Conservation (phyloP, 2,888 invertebrate genomes). For the Oithona nana region DNA sequence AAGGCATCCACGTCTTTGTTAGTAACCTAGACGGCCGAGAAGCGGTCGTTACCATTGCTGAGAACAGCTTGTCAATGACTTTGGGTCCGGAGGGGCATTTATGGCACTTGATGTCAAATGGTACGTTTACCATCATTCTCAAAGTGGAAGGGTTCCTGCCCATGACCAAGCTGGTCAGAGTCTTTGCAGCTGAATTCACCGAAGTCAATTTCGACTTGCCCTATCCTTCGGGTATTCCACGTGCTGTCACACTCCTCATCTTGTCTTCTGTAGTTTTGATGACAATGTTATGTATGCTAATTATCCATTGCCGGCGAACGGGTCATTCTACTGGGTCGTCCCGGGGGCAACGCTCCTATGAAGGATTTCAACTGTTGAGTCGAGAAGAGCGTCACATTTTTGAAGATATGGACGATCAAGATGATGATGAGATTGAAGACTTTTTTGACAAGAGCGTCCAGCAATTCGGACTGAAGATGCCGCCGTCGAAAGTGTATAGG, state of each 20-base stretch:
- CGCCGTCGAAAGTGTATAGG: not conserved
- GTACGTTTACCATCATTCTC: not conserved
- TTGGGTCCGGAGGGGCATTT: not conserved
- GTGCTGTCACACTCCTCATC: not conserved
- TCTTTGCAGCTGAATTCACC: not conserved
- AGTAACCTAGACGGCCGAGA: not conserved
- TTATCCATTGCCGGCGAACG: not conserved
- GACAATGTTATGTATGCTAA: not conserved
- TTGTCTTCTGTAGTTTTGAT: not conserved
- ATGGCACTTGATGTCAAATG: not conserved
- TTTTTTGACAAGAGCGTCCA: not conserved
- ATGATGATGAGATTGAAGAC: not conserved
- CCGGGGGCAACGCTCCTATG: not conserved
- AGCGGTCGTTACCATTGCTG: not conserved
- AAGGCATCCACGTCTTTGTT: conserved; percentile 3
- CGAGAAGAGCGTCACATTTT: not conserved
- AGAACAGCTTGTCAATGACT: not conserved
- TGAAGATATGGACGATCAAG: not conserved
- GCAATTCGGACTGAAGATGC: not conserved
- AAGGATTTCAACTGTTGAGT: not conserved
- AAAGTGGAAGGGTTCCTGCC: not conserved
- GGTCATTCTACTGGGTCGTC: too few relatives aligned
- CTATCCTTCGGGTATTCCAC: not conserved
- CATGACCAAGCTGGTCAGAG: conserved; percentile 1
- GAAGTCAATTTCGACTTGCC: not conserved